Conservation (phyloP, 1,140 invertebrate species). For the Plodia interpunctella region DNA sequence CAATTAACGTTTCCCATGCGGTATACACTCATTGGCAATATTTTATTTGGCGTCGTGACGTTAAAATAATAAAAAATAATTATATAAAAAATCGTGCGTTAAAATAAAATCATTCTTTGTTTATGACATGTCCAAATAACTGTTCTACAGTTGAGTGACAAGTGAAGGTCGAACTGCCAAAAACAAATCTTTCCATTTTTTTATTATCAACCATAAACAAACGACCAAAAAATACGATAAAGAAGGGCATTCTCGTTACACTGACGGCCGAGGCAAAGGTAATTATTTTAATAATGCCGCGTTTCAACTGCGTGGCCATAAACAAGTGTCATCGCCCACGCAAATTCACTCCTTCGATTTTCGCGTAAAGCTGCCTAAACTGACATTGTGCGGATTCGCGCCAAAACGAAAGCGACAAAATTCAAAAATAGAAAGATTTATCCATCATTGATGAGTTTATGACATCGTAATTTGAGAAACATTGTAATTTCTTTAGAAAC, state of each 20-base stretch:
- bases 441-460: not conserved
- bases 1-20: conserved; percentile 14
- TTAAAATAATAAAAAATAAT: too few species aligned
- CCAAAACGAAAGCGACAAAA: not conserved
- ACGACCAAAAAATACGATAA: conserved; percentile 15
- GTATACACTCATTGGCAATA: not conserved
- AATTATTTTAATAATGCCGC: conserved; percentile 38
- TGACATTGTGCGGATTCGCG: not conserved
- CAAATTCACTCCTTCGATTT: conserved; percentile 24
- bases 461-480: not conserved
- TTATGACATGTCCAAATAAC: too few species aligned
- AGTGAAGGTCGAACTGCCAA: conserved; percentile 17
- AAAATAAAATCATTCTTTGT: too few species aligned
- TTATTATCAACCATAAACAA: not conserved
- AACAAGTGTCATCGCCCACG: conserved; percentile 24
- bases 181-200: conserved; percentile 13
- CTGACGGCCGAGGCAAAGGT: conserved; percentile 19
- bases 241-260: conserved; percentile 27
- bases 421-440: not conserved
- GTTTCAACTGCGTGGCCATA: conserved; percentile 13
- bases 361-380: conserved; percentile 16
- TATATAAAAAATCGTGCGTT: too few species aligned
- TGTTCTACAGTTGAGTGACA: not conserved
- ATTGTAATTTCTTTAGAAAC: not conserved
- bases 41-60: conserved; percentile 9